These are phyloP conservation scores for Heliconius congener DNA, from an alignment of 1,140 invertebrate species.

Conservation along the genomic window DNA sequence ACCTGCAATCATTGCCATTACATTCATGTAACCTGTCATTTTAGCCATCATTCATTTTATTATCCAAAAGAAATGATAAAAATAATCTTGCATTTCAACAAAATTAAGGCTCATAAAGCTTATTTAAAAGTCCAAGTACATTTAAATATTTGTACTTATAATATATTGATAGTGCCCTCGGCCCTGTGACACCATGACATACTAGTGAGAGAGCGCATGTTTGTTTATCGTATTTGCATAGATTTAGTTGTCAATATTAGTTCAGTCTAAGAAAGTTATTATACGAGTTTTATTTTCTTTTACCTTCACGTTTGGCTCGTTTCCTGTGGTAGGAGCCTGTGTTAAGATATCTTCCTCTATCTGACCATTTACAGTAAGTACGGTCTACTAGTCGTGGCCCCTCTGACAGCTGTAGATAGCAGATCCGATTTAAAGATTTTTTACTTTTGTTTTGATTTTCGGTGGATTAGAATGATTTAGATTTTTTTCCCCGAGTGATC, in stretches of 20 bases:
- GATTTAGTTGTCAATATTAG: neutral
- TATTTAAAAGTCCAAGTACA: neutral
- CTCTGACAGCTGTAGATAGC: too few relatives aligned
- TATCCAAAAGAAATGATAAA: neutral
- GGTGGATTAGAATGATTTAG: too few relatives aligned
- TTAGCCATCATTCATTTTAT: neutral
- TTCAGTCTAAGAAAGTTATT: neutral
- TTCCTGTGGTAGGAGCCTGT: neutral
- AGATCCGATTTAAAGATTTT: too few relatives aligned
- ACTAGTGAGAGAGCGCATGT: neutral
- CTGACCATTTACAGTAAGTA: too few relatives aligned
- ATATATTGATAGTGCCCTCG: neutral
- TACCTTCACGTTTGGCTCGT: neutral
- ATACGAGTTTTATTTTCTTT: neutral
- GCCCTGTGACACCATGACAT: constrained; percentile 15
- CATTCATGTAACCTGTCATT: neutral
- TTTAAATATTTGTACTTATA: neutral
- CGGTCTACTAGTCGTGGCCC: too few relatives aligned
- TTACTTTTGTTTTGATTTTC: too few relatives aligned
- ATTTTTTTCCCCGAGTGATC: too few relatives aligned
- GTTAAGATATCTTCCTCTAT: neutral
- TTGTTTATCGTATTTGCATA: neutral
- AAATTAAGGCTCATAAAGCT: neutral
- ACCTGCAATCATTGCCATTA: neutral
- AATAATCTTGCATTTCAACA: neutral